These are phyloP conservation scores for Chrysolina oricalcia DNA, from an alignment of 2,888 invertebrate genomes.

Conservation along the genomic window DNA sequence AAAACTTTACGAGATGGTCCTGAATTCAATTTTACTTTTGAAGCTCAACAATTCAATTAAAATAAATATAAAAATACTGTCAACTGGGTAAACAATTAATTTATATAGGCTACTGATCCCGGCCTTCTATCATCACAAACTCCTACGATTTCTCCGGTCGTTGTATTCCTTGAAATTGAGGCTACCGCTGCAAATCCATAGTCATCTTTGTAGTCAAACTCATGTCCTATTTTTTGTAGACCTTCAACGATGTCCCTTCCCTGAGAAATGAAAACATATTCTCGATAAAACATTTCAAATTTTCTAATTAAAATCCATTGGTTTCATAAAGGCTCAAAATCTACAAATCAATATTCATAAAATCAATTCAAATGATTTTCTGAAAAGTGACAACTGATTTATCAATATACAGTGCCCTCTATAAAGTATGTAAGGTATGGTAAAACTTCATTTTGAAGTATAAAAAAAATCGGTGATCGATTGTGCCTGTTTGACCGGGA, in stretches of 20 bases:
- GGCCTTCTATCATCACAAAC: slow-evolving; percentile 72
- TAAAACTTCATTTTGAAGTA: too few relatives aligned
- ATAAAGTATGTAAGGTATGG: too few relatives aligned
- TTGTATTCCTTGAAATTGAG: slow-evolving; percentile 70
- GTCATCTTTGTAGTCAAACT: slow-evolving; percentile 59
- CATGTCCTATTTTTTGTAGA: slow-evolving; percentile 74
- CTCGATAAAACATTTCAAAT: neutral
- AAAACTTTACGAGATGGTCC: too few relatives aligned
- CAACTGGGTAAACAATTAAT: neutral
- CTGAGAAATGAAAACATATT: slow-evolving; percentile 52
- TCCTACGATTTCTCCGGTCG: slow-evolving; percentile 69
- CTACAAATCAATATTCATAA: too few relatives aligned
- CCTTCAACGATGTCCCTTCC: slow-evolving; percentile 71
- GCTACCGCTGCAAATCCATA: slow-evolving; percentile 80
- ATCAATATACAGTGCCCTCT: too few relatives aligned
- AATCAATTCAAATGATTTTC: too few relatives aligned
- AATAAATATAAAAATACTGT: neutral
- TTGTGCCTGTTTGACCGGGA: too few relatives aligned
- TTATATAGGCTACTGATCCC: slow-evolving; percentile 72
- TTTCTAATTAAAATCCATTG: neutral
- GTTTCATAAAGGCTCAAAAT: too few relatives aligned
- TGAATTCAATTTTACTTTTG: neutral
- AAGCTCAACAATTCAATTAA: neutral
- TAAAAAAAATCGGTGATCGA: too few relatives aligned
- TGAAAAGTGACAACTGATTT: too few relatives aligned